A percentile compares a stretch with the other conserved stretches of the same genome.
These are phyloP conservation scores for Sterna hirundo DNA, from an alignment of 2,113 vertebrate species.

Conservation along the genomic window DNA sequence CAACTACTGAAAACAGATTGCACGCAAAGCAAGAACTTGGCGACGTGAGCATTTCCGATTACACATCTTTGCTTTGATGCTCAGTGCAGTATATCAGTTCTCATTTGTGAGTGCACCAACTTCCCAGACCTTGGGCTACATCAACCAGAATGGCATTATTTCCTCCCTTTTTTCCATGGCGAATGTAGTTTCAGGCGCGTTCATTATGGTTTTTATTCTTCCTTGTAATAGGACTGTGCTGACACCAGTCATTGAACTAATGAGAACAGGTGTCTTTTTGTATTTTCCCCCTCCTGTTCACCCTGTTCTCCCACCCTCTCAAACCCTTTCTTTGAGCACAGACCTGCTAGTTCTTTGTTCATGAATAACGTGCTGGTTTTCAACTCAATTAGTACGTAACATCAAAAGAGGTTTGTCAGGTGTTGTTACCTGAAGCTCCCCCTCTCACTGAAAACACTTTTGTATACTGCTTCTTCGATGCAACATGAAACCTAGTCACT, in stretches of 20 bases:
- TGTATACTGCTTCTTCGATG: neutral
- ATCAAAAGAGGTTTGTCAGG: neutral
- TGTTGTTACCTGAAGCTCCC: neutral
- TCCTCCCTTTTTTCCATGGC: neutral
- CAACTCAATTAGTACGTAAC: neutral
- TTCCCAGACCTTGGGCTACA: neutral
- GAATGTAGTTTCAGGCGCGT: neutral
- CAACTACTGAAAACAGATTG: neutral
- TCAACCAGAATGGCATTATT: neutral
- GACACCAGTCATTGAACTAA: constrained; percentile 9
- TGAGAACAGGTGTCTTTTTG: constrained; percentile 37
- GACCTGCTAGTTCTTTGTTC: neutral
- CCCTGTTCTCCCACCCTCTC: neutral
- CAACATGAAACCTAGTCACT: neutral
- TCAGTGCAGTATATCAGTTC: neutral
- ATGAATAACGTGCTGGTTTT: neutral
- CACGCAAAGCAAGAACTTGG: neutral
- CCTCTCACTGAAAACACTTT: neutral
- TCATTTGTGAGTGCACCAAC: neutral
- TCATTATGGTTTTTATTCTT: neutral
- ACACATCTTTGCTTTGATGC: neutral
- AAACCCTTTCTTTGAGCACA: neutral
- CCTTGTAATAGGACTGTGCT: neutral
- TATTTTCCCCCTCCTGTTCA: neutral
- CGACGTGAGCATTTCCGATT: fast-evolving